A percentile compares a stretch with the other conserved stretches of the same genome.
These are phyloP conservation scores for Kryptolebias marmoratus DNA, from an alignment of 2,113 vertebrate species.

Conservation along the genomic window DNA sequence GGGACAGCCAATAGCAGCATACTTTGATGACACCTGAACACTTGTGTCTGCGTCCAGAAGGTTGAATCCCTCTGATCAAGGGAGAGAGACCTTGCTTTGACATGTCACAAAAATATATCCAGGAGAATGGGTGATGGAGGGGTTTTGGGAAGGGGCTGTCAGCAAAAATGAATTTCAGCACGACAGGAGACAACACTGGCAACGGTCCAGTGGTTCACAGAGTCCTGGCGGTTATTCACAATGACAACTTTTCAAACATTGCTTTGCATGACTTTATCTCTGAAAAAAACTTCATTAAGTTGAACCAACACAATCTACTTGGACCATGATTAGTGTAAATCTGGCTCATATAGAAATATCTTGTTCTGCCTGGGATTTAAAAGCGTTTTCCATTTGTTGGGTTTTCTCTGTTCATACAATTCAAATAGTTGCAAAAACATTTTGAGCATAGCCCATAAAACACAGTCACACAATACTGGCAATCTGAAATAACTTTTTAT, in stretches of 20 bases:
- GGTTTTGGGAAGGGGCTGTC: slow-evolving; percentile 71
- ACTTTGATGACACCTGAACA: slow-evolving; percentile 52
- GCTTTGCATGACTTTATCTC: slow-evolving; percentile 45
- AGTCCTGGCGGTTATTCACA: slow-evolving; percentile 53
- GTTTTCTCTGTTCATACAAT: background rate
- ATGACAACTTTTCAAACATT: slow-evolving; percentile 62
- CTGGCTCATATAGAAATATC: slow-evolving; percentile 8
- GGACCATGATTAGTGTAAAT: background rate
- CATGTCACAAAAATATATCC: slow-evolving; percentile 63
- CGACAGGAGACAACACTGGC: slow-evolving; percentile 52
- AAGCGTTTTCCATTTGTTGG: background rate
- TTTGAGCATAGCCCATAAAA: too few relatives aligned
- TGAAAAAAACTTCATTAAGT: slow-evolving; percentile 42
- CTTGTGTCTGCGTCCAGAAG: slow-evolving; percentile 49
- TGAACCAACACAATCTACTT: slow-evolving; percentile 23
- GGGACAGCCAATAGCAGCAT: slow-evolving; percentile 31
- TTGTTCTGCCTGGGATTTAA: background rate
- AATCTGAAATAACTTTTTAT: too few relatives aligned
- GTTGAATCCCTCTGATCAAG: slow-evolving; percentile 53
- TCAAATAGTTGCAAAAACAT: too few relatives aligned
- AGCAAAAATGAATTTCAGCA: slow-evolving; percentile 73
- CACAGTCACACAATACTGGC: too few relatives aligned
- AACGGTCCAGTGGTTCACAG: slow-evolving; percentile 59
- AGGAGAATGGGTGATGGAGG: slow-evolving; percentile 68
- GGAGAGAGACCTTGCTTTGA: slow-evolving; percentile 58